Conservation (phyloP, 1,140 invertebrate species). For the Papilio aristodemus region DNA sequence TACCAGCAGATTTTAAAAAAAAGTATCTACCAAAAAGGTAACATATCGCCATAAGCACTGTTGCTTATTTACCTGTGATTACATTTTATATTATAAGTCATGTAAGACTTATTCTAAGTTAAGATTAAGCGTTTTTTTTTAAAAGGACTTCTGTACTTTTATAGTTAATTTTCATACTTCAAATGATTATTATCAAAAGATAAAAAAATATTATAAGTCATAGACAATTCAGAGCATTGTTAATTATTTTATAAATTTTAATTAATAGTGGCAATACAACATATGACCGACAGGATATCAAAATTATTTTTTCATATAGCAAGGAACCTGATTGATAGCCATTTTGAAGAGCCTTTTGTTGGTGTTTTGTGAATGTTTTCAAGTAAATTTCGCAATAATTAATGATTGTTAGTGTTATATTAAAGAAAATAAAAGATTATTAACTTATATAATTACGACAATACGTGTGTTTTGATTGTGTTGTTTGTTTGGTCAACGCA, state of each 20-base stretch:
- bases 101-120: no score
- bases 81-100: no score
- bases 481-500: conserved; percentile 71
- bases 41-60: no score
- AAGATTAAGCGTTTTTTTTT: no score
- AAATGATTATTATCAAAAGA: no score
- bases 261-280: conserved; percentile 75
- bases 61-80: no score
- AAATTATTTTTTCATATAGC: conserved; percentile 76
- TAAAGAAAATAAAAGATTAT: conserved; percentile 45
- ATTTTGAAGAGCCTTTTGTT: conserved; percentile 81
- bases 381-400: conserved; percentile 64
- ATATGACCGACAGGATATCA: conserved; percentile 75
- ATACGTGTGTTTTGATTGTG: conserved; percentile 47
- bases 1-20: no score
- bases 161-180: no score
- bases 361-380: conserved; percentile 81
- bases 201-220: no score
- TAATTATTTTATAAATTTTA: conserved; percentile 58
- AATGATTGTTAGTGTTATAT: conserved; percentile 53
- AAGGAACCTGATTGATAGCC: conserved; percentile 78
- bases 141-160: no score
- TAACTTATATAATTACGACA: conserved; percentile 42
- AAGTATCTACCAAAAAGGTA: no score
- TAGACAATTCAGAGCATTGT: conserved; percentile 38